These are phyloP conservation scores for Temnothorax longispinosus DNA, from an alignment of 1,140 invertebrate genomes.

Conservation along the genomic window DNA sequence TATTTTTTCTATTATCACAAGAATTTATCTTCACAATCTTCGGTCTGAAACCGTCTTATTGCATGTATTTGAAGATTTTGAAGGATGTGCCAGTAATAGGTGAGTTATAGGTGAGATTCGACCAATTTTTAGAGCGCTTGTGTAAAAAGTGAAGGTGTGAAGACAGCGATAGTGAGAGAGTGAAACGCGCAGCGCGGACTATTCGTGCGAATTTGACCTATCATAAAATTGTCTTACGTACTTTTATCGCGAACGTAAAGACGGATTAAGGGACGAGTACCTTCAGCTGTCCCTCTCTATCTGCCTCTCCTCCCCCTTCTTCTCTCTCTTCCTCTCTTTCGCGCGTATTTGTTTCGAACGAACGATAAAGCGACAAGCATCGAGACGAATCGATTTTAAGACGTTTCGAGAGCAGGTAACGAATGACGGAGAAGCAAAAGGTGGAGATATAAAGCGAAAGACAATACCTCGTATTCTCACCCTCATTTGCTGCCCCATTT, in stretches of 20 bases:
- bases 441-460: neutral
- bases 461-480: constrained; percentile 15
- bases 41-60: neutral
- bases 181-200: constrained; percentile 12
- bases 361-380: neutral
- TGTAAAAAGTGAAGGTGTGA: constrained; percentile 3
- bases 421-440: neutral
- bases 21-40: neutral
- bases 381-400: constrained; percentile 28
- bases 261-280: constrained; percentile 54
- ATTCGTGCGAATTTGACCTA: constrained; percentile 57
- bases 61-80: too few species aligned
- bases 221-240: constrained; percentile 68
- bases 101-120: neutral
- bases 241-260: constrained; percentile 64
- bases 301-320: neutral
- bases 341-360: constrained; percentile 31
- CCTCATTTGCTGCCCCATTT: neutral
- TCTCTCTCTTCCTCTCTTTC: neutral
- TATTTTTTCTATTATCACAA: neutral
- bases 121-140: neutral
- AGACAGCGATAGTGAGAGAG: neutral
- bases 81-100: neutral
- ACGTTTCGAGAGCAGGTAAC: constrained; percentile 5
- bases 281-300: neutral